Base-by-base conservation (phyloP, 2,888 invertebrate species). In the Cosmia pyralina region DNA sequence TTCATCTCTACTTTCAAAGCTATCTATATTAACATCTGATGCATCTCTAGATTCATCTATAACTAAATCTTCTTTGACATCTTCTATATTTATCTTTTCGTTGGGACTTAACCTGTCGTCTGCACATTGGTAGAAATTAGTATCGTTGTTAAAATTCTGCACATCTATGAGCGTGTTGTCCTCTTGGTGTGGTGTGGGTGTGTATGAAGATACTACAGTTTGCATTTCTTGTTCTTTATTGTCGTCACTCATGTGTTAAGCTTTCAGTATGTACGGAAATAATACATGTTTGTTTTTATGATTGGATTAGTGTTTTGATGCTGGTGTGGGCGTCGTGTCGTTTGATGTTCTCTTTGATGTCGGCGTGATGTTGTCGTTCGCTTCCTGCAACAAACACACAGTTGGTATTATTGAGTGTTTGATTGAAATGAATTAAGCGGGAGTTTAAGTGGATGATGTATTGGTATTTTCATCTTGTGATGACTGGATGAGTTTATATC, bases 231-330 rank as follows among this genome's bases (percentile, higher is more conserved):
- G 88, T 83, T 89, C 88, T 86, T 86, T 88, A 84, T 82, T 88
- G 85, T 91, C 88, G 83, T 91, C 90, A 92, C 89, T 94, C 95
- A 95, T 95, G 94, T 94, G 94, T 94, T 82, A 84, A 75, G 69
- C 79, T 84, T 92, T 90, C 89, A 88, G 88, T 87, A 90, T 88
- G 89, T 91, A 88, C 92, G 92, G 79, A 82, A 93, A 93, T 93
- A 94, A 84, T 79, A 91, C 95, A 95, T 95, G 94, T 94, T 95
- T 94, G 93, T 94, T 94, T 95, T 94, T 95, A 95, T 94, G 94
- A 93, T 94, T 94, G 93, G 92, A 94, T 94, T 92, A 92, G 90
- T 87, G 89, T 93, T 93, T 93, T 93, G 94, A 93, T 90, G 91
- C 87, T 86, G 86, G 90, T 80, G 86, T 81, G 80, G 86, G 85